Evolutionary conservation across 1,140 invertebrate species (phyloP), one percentile per base, ranked within the genome.

Genomic region (Oscheius sp.): DNA sequence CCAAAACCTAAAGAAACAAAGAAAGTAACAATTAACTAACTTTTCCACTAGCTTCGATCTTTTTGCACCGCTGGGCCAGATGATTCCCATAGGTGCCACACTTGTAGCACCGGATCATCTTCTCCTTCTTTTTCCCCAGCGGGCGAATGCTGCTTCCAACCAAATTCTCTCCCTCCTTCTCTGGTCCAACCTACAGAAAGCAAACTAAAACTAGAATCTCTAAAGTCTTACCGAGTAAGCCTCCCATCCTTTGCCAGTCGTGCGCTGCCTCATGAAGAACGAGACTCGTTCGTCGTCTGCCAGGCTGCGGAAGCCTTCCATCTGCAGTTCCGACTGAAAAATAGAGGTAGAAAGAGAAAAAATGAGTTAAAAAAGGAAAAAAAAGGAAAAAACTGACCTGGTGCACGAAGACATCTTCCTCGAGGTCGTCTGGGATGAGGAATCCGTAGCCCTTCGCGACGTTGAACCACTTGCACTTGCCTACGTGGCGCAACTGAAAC

Each of bases 381-480:
- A 31, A 13, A 32, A 63, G 18, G 29, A 63, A 34, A 31, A 31
- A 32, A 32, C 23, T 13, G 3, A 65, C 63, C 36, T 73, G 70
- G 66, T 73, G 70, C 28, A 73, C 70, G 31, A 73, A 73, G 7
- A 64, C 26, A 23, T 73, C 70, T 52, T 61, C 42, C 7, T 26
- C 20, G 0, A 42, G 64, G 35, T 32, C 62, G 46, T 73, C 70
- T 18, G 38, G 34, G 28, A 61, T 63, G 18, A 73, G 31, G 38
- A 73, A 73, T 52, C 70, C 70, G 46, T 52, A 73, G 62, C 70
- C 70, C 42, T 73, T 73, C 18, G 46, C 45, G 13, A 73, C 70
- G 42, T 73, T 73, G 46, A 73, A 73, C 70, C 70, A 73, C 52
- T 73, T 73, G 49, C 70, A 73, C 1, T 31, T 28, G 1, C 70